A percentile compares a stretch with the other conserved stretches of the same genome.
phyloP scores from a whole-genome alignment of 1,140 invertebrate species.

The Telenomus remus region DNA sequence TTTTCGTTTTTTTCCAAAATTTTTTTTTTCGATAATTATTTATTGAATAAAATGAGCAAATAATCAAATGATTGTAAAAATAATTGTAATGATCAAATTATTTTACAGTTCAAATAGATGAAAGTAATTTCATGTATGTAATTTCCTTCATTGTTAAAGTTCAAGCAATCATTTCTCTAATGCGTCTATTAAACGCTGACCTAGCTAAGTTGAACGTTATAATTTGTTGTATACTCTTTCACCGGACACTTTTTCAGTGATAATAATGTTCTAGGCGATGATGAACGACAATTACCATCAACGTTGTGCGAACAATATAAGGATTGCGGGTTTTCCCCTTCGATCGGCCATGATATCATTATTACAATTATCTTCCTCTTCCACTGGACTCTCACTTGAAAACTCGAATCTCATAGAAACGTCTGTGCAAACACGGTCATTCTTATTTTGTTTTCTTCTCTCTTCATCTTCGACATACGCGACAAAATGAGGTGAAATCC shows the following conservation, averaged over 20 bases:
- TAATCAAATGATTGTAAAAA: constrained; percentile 1
- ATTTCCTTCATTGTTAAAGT: constrained; percentile 4
- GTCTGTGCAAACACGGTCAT: constrained; percentile 3
- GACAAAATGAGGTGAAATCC: constrained; percentile 34
- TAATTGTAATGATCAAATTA: no score
- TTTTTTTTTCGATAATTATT: constrained; percentile 8
- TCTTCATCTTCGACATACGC: constrained; percentile 7
- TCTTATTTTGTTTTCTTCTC: not conserved
- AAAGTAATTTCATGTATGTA: not conserved
- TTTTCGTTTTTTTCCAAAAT: no score
- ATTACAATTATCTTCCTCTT: constrained; percentile 32
- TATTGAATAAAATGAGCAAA: constrained; percentile 11
- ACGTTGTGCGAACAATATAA: constrained; percentile 6
- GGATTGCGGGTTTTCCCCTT: constrained; percentile 39
- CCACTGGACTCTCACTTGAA: constrained; percentile 41
- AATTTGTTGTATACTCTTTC: constrained; percentile 21
- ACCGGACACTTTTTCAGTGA: constrained; percentile 1
- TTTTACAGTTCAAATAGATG: no score
- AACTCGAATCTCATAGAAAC: constrained; percentile 14
- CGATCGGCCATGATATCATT: constrained; percentile 30
- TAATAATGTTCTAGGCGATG: constrained; percentile 24
- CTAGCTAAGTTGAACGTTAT: constrained; percentile 21
- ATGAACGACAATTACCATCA: constrained; percentile 15
- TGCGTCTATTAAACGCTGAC: constrained; percentile 18
- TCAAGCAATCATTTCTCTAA: not conserved